These are phyloP conservation scores for Tortrix viridana DNA, from an alignment of 2,888 invertebrate species.

Conservation along the genomic window DNA sequence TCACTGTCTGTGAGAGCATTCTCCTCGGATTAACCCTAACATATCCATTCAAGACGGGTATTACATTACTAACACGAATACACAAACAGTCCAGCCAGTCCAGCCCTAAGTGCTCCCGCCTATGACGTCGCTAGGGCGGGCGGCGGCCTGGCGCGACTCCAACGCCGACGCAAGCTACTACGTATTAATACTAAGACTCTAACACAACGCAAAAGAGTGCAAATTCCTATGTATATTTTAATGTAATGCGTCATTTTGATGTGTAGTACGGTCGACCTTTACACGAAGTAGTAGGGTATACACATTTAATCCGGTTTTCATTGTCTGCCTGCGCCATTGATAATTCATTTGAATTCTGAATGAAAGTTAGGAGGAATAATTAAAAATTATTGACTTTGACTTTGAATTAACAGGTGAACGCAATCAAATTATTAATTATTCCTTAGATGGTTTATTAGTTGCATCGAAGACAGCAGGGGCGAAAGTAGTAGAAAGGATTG, in stretches of 20 bases:
- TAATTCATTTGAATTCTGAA: slow-evolving; percentile 2
- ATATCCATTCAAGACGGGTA: slow-evolving; percentile 2
- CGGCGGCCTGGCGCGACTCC: slow-evolving; percentile 38
- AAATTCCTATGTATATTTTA: background rate
- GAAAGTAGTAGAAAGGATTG: too few species aligned
- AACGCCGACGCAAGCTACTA: slow-evolving; percentile 24
- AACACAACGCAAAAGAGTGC: background rate
- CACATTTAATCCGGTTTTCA: background rate
- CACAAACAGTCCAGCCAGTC: slow-evolving; percentile 8
- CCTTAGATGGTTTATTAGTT: too few species aligned
- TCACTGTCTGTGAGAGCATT: too few species aligned
- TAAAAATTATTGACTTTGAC: too few species aligned
- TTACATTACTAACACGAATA: slow-evolving; percentile 18
- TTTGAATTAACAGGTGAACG: too few species aligned
- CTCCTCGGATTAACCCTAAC: too few species aligned
- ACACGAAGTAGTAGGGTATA: background rate
- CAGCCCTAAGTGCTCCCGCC: slow-evolving; percentile 22
- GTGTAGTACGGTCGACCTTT: background rate
- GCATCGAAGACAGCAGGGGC: too few species aligned
- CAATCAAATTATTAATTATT: too few species aligned
- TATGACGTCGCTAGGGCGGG: slow-evolving; percentile 28
- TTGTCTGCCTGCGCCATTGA: background rate
- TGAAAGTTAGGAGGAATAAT: background rate
- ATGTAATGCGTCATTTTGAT: slow-evolving; percentile 4
- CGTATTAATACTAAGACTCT: background rate